Base-by-base conservation (phyloP, 2,888 invertebrate genomes). In the Coelogynopora nodosa region DNA sequence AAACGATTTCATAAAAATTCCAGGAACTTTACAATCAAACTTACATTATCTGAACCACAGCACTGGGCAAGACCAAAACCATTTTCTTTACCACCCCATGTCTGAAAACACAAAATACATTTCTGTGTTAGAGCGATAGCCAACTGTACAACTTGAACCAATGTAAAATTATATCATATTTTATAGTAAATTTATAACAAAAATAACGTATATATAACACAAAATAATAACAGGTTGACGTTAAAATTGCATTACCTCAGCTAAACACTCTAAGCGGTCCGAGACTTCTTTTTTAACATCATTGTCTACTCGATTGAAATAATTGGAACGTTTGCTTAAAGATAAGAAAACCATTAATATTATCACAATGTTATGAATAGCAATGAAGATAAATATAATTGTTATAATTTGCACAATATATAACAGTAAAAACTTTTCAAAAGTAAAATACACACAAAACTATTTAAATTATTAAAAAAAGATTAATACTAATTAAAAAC, bases 61-160 rank as follows among this genome's bases (percentile, higher is more conserved):
- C 96, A 96, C 90, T 95, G 94, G 29, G 95, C 95, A 87, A 96
- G 92, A 86, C 95, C 95, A 92, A 96, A 95, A 84, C 95, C 96
- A 92, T 95, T 95, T 91, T 96, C 95, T 90, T 95, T 95, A 81
- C 95, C 96, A 89, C 96, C 96, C 95, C 95, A 95, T 90, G 94
- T 94, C 94, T 94, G 90, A 67, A 89, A 89, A 27, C 5, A 18
- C 81, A 87, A 84, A 67, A 31, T 5, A 29, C 30, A 13, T 31
- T 81, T 2, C 0, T n/a, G 67, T 13, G 84, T 67, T 49, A 84
- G 30, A 84, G 0, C 13, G n/a, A 13, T 83, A n/a, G 29, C 27
- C 10, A n/a, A 13, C 18, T n/a, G n/a, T n/a, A 83, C 18, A 10
- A 83, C 18, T n/a, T n/a, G 30, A 5, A 86, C n/a, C 10, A 0